A percentile compares a stretch with the other conserved stretches of the same genome.
phyloP scores from a whole-genome alignment of 2,113 vertebrate species.

The Speoplatyrhinus poulsoni region DNA sequence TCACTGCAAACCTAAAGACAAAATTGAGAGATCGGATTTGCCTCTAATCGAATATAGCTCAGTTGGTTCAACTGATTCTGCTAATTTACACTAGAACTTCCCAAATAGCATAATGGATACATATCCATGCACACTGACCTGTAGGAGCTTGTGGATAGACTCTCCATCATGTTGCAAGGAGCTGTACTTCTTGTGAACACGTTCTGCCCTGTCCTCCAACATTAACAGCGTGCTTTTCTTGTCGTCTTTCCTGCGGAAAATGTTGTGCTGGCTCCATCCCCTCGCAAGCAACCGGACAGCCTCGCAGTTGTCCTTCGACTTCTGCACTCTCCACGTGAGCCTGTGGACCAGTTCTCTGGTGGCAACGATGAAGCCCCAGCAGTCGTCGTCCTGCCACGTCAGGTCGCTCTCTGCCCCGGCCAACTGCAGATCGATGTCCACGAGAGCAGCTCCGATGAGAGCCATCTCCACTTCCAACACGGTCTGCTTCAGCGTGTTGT shows the following conservation, averaged over 20 bases:
- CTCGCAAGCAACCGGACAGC: constrained; percentile 74
- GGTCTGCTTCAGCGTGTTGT: constrained; percentile 79
- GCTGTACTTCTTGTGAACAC: constrained; percentile 71
- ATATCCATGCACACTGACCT: constrained; percentile 62
- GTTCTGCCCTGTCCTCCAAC: constrained; percentile 75
- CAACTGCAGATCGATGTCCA: constrained; percentile 68
- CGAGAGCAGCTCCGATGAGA: constrained; percentile 73
- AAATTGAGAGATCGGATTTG: too few species aligned
- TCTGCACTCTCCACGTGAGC: constrained; percentile 69
- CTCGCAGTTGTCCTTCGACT: constrained; percentile 72
- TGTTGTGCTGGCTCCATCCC: constrained; percentile 69
- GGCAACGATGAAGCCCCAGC: constrained; percentile 73
- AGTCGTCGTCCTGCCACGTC: constrained; percentile 73
- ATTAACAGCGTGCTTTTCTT: constrained; percentile 71
- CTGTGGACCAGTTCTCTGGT: constrained; percentile 61
- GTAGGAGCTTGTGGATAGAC: constrained; percentile 74
- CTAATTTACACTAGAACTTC: too few species aligned
- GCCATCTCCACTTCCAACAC: constrained; percentile 79
- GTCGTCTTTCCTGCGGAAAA: constrained; percentile 79
- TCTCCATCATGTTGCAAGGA: constrained; percentile 73
- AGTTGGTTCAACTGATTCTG: too few species aligned
- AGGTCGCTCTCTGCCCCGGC: constrained; percentile 59
- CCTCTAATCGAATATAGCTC: too few species aligned
- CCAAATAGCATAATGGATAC: not conserved
- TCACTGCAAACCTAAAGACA: too few species aligned